Evolutionary conservation across 2,888 invertebrate species (phyloP).

Genomic region (Phyllotreta striolata): DNA sequence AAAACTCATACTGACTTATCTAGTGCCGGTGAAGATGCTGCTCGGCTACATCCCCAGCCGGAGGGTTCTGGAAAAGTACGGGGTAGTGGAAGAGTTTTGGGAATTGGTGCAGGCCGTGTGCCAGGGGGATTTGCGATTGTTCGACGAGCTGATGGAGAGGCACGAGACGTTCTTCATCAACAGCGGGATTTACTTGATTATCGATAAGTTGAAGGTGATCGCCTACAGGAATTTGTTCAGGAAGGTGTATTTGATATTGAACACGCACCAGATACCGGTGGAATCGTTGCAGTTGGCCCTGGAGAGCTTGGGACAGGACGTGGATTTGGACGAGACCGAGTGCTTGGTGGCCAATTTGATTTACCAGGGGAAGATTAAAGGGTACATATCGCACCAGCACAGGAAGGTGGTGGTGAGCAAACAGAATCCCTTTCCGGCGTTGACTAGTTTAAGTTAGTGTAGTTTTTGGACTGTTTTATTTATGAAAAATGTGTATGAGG

Average conservation of each 20-base stretch:
- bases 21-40: conserved; percentile 97
- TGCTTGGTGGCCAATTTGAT: conserved; percentile 97
- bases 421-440: conserved; percentile 91
- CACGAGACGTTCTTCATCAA: conserved; percentile 94
- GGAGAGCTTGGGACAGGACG: conserved; percentile 82
- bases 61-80: conserved; percentile 84
- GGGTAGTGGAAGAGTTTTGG: conserved; percentile 83
- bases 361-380: conserved; percentile 96
- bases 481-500: no score
- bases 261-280: conserved; percentile 89
- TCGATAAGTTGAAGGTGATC: conserved; percentile 94
- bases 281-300: conserved; percentile 83
- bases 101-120: conserved; percentile 89
- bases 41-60: conserved; percentile 93
- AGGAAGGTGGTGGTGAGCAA: conserved; percentile 97
- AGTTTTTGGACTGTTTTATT: no score
- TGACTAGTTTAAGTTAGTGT: conserved; percentile 66
- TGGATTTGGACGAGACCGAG: conserved; percentile 93
- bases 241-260: conserved; percentile 81
- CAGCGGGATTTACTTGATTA: conserved; percentile 96
- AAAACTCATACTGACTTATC: conserved; percentile 89
- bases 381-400: conserved; percentile 97
- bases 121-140: conserved; percentile 84
- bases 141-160: conserved; percentile 83
- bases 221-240: conserved; percentile 96